phyloP scores from a whole-genome alignment of 2,888 invertebrate genomes.

The Drosophila leonis region DNA sequence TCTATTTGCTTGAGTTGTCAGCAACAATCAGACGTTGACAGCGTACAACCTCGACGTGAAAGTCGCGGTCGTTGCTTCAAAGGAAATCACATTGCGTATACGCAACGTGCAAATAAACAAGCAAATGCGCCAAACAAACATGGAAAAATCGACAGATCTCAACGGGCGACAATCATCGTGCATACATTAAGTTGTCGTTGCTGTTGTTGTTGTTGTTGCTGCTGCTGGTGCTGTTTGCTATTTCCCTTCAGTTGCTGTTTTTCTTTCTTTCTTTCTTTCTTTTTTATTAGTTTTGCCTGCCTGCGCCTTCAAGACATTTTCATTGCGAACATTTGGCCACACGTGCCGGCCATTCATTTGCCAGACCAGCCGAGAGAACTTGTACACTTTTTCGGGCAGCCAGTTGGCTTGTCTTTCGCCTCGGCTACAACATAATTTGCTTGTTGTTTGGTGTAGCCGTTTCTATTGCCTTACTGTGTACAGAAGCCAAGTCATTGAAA shows the following conservation, averaged over 20 bases:
- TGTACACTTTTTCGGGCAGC: constrained; percentile 41
- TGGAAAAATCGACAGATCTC: constrained; percentile 72
- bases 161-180: constrained; percentile 67
- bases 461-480: constrained; percentile 22
- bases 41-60: constrained; percentile 38
- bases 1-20: constrained; percentile 42
- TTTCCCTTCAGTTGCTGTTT: constrained; percentile 41
- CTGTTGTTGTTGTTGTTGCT: constrained; percentile 2
- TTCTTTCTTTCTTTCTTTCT: constrained; percentile 25
- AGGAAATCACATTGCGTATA: constrained; percentile 76
- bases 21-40: constrained; percentile 34
- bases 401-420: constrained; percentile 38
- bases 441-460: constrained; percentile 23
- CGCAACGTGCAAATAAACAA: constrained; percentile 73
- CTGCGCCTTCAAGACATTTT: constrained; percentile 49
- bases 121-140: constrained; percentile 51
- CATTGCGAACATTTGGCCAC: constrained; percentile 73
- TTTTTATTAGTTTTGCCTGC: constrained; percentile 71
- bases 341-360: constrained; percentile 77
- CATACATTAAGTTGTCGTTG: constrained; percentile 41
- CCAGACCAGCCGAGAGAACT: constrained; percentile 34
- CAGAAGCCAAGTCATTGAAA: not conserved
- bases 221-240: constrained; percentile 20
- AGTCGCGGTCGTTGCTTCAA: constrained; percentile 52
- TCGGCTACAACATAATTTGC: constrained; percentile 69